phyloP scores from a whole-genome alignment of 2,888 invertebrate species.

The Petrophora chlorosata region DNA sequence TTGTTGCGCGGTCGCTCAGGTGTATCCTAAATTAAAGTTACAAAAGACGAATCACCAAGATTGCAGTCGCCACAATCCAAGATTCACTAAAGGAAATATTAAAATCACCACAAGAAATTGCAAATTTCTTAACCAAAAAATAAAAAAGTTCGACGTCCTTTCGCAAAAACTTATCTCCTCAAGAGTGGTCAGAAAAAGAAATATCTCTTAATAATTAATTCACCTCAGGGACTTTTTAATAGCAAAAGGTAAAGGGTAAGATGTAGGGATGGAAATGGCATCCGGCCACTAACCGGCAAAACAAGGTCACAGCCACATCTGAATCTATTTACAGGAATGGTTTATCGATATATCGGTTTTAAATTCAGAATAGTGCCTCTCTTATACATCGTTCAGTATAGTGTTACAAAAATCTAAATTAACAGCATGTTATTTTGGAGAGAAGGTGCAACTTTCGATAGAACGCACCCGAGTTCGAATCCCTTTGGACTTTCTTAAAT shows the following conservation, averaged over 20 bases:
- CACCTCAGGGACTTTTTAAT: slow-evolving; percentile 52
- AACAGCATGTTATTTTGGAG: too few relatives aligned
- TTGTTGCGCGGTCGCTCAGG: too few relatives aligned
- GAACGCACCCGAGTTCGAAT: too few relatives aligned
- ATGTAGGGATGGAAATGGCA: slow-evolving; percentile 21
- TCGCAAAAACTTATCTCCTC: slow-evolving; percentile 28
- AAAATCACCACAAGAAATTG: slow-evolving; percentile 9
- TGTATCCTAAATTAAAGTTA: too few relatives aligned
- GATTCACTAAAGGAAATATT: neutral
- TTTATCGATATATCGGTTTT: too few relatives aligned
- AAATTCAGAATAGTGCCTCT: too few relatives aligned
- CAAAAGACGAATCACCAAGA: too few relatives aligned
- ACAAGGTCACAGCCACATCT: neutral
- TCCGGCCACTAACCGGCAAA: slow-evolving; percentile 23
- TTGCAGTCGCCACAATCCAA: neutral
- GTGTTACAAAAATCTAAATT: too few relatives aligned
- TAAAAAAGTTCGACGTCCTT: slow-evolving; percentile 22
- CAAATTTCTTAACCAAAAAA: slow-evolving; percentile 7
- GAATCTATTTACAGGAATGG: too few relatives aligned
- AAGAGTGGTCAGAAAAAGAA: slow-evolving; percentile 42
- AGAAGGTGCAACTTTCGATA: too few relatives aligned
- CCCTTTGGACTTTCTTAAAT: too few relatives aligned
- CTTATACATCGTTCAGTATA: too few relatives aligned
- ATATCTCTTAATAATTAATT: slow-evolving; percentile 56
- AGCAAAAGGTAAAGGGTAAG: slow-evolving; percentile 44